These are phyloP conservation scores for Anodontia alba DNA, from an alignment of 2,888 invertebrate genomes.

Conservation along the genomic window DNA sequence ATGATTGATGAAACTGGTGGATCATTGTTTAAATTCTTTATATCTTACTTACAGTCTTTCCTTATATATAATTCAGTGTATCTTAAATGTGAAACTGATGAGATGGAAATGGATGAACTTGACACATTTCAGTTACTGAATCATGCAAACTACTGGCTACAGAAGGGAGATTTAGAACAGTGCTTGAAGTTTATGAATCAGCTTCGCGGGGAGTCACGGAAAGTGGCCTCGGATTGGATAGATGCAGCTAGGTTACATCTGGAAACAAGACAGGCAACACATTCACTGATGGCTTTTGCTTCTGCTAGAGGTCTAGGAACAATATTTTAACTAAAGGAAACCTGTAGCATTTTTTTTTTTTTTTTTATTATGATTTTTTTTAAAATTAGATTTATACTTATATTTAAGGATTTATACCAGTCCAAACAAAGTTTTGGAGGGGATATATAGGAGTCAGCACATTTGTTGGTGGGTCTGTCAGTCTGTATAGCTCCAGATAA, in stretches of 20 bases:
- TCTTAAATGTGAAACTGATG: constrained; percentile 84
- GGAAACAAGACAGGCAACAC: constrained; percentile 96
- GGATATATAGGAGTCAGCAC: no score
- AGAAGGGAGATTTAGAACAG: constrained; percentile 93
- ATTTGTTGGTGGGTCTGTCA: no score
- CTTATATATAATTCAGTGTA: constrained; percentile 87
- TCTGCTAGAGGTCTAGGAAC: constrained; percentile 82
- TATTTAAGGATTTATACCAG: no score
- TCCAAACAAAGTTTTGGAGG: no score
- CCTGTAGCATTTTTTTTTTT: neutral
- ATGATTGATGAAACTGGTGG: constrained; percentile 95
- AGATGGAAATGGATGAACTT: constrained; percentile 10
- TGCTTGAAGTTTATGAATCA: constrained; percentile 94
- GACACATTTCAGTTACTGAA: constrained; percentile 95
- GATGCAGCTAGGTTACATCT: constrained; percentile 92
- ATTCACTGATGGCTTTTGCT: constrained; percentile 91
- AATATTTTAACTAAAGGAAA: constrained; percentile 68
- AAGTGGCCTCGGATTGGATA: constrained; percentile 94
- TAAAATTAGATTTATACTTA: no score
- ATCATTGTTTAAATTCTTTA: constrained; percentile 89
- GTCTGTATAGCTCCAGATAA: no score
- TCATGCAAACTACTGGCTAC: constrained; percentile 93
- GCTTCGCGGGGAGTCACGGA: constrained; percentile 94
- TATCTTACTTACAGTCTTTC: constrained; percentile 96
- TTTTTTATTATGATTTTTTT: neutral